Percentiles rank a stretch among this genome's conserved stretches.
These are phyloP conservation scores for Antheraea mylitta DNA, from an alignment of 1,140 invertebrate genomes.

Conservation along the genomic window DNA sequence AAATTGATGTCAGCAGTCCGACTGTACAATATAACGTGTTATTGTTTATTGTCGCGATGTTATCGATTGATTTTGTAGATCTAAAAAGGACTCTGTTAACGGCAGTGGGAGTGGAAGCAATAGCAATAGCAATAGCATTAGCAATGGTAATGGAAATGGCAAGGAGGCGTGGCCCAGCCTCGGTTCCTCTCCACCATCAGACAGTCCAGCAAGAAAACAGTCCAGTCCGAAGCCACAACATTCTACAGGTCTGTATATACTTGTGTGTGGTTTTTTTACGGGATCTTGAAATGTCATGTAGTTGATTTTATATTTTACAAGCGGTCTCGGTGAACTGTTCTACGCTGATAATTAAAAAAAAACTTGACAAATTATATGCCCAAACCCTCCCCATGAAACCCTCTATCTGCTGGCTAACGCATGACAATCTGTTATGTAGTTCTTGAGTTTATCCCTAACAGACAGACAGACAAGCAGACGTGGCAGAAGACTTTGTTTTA, in stretches of 20 bases:
- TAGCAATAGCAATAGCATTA: constrained; percentile 59
- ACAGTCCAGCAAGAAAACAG: constrained; percentile 59
- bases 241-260: constrained; percentile 35
- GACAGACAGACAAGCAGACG: too few relatives aligned
- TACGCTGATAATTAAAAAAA: too few relatives aligned
- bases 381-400: too few relatives aligned
- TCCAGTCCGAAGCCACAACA: constrained; percentile 58
- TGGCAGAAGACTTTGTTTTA: too few relatives aligned
- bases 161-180: constrained; percentile 85
- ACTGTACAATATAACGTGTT: neutral
- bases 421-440: too few relatives aligned
- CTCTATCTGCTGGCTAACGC: too few relatives aligned
- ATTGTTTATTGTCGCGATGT: constrained; percentile 1
- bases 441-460: too few relatives aligned
- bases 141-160: constrained; percentile 33
- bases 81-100: constrained; percentile 53
- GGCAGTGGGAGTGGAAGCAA: constrained; percentile 28
- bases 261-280: too few relatives aligned
- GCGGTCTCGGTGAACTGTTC: too few relatives aligned
- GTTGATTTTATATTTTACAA: too few relatives aligned
- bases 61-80: constrained; percentile 41
- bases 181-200: constrained; percentile 70
- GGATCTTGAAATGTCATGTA: too few relatives aligned
- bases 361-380: too few relatives aligned
- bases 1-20: neutral